Conservation (phyloP, 2,113 vertebrate genomes). For the Ascaphus truei region DNA sequence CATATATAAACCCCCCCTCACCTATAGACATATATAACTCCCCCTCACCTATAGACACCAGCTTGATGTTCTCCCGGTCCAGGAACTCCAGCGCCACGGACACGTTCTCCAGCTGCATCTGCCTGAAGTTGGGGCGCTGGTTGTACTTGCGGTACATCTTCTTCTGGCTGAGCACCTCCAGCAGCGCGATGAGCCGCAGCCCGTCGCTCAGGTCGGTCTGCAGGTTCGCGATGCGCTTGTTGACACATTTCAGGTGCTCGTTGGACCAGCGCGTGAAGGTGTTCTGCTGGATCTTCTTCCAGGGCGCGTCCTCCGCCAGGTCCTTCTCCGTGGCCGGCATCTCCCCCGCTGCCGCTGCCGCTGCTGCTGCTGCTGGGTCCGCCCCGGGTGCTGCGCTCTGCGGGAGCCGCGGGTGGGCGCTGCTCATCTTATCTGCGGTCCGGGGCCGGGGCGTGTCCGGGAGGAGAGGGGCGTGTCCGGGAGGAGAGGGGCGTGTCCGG, state of each 20-base stretch:
- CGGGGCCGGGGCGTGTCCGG: background rate
- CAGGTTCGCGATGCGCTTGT: slow-evolving; percentile 75
- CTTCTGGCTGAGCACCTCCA: slow-evolving; percentile 82
- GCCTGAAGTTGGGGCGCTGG: slow-evolving; percentile 79
- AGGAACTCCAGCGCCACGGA: slow-evolving; percentile 82
- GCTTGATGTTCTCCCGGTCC: slow-evolving; percentile 79
- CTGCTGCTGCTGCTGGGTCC: background rate
- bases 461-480: background rate
- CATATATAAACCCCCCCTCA: too few relatives aligned
- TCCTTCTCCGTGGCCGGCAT: slow-evolving; percentile 84
- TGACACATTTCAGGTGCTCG: slow-evolving; percentile 79
- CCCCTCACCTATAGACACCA: slow-evolving; percentile 76
- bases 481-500: slow-evolving; percentile 6
- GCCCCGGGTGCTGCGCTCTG: slow-evolving; percentile 38
- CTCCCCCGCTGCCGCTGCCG: slow-evolving; percentile 57
- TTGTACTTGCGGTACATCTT: slow-evolving; percentile 85
- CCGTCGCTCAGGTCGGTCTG: slow-evolving; percentile 77
- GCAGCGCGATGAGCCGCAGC: slow-evolving; percentile 76
- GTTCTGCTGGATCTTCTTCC: slow-evolving; percentile 84
- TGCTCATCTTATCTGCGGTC: slow-evolving; percentile 66
- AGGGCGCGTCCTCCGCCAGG: slow-evolving; percentile 78
- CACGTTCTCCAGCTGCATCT: slow-evolving; percentile 86
- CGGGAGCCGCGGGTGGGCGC: slow-evolving; percentile 72
- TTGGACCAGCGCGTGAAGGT: slow-evolving; percentile 81
- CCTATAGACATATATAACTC: too few relatives aligned